Evolutionary conservation across 2,888 invertebrate species (phyloP).

Genomic region (Coremacera marginata): DNA sequence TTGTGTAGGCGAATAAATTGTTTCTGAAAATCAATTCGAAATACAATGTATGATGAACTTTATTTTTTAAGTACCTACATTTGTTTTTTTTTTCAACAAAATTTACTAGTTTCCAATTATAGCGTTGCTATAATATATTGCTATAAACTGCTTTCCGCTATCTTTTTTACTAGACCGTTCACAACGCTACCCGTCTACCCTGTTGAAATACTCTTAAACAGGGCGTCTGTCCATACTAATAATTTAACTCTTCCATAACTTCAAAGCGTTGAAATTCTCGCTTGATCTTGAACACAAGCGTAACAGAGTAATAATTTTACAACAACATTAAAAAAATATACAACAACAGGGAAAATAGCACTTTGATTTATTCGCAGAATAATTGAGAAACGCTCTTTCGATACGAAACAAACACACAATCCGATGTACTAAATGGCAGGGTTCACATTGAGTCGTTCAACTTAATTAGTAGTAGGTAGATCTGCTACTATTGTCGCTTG

Average conservation of each 20-base stretch:
- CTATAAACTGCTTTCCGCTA: constrained; percentile 25
- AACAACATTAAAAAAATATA: background rate
- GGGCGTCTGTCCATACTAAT: background rate
- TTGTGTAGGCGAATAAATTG: background rate
- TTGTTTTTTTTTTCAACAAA: constrained; percentile 18
- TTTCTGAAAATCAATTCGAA: constrained; percentile 34
- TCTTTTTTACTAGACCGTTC: background rate
- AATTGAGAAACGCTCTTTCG: constrained; percentile 44
- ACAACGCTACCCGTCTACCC: background rate
- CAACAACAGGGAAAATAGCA: constrained; percentile 15
- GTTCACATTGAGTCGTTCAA: background rate
- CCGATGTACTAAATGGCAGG: background rate
- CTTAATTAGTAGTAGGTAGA: background rate
- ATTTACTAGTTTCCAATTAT: constrained; percentile 30
- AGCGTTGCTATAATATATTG: constrained; percentile 28
- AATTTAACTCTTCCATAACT: constrained; percentile 41
- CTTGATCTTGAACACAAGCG: constrained; percentile 47
- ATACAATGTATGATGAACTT: constrained; percentile 23
- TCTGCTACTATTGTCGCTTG: background rate
- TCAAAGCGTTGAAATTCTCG: constrained; percentile 46
- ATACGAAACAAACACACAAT: constrained; percentile 19
- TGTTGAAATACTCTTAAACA: background rate
- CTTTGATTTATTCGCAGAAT: constrained; percentile 51
- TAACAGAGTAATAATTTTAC: constrained; percentile 40
- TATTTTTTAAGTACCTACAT: no score